These are phyloP conservation scores for Trichoplax adhaerens DNA, from an alignment of 37 sponge, comb jelly and placozoan species.

Conservation along the genomic window DNA sequence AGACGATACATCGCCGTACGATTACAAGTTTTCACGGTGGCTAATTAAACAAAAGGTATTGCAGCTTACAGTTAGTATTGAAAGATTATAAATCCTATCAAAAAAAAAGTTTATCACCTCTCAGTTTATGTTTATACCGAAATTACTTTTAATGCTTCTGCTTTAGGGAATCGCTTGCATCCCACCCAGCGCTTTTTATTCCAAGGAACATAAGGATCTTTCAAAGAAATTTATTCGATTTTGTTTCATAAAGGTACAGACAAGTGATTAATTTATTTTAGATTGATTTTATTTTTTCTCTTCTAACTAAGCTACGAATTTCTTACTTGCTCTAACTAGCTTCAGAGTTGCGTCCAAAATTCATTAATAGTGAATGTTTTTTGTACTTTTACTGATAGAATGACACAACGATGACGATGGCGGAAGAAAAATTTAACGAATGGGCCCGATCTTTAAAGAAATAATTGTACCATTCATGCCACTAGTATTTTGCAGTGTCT, in stretches of 20 bases:
- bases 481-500: no score
- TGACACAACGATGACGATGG: no score
- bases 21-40: conserved; percentile 76
- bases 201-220: conserved; percentile 44
- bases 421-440: no score
- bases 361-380: no score
- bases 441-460: no score
- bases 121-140: not conserved
- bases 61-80: not conserved
- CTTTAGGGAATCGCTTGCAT: conserved; percentile 62
- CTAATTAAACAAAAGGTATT: conserved; percentile 64
- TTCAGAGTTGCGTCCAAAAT: no score
- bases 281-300: no score
- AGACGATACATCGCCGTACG: conserved; percentile 36
- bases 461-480: no score
- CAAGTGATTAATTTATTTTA: no score
- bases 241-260: conserved; percentile 39
- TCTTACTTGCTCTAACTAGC: no score
- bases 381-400: no score
- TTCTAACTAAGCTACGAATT: no score
- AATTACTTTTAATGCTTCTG: not conserved
- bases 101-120: not conserved
- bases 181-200: conserved; percentile 72
- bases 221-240: conserved; percentile 54
- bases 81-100: not conserved